Conservation (phyloP, 2,113 vertebrate genomes). For the Pimephales promelas region DNA sequence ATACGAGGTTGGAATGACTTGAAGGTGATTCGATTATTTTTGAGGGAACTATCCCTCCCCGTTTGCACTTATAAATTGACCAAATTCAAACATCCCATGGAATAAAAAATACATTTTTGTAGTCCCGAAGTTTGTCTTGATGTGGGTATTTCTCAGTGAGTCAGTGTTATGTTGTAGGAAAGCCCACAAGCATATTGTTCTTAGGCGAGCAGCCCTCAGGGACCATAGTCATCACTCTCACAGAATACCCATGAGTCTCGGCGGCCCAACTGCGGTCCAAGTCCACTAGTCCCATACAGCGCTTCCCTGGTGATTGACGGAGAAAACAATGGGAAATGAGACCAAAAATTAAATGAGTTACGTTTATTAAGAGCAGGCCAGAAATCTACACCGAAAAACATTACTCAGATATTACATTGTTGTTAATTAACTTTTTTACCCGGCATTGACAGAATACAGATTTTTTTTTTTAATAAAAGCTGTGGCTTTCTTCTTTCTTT, state of each 20-base stretch:
- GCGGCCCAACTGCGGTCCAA: constrained; percentile 90
- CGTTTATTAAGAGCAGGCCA: neutral
- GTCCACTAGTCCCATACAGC: constrained; percentile 96
- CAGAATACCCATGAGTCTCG: constrained; percentile 83
- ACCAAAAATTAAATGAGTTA: neutral
- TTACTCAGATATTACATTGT: neutral
- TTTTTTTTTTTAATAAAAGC: too few species aligned
- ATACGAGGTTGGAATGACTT: neutral
- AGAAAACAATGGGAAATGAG: neutral
- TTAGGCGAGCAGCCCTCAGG: constrained; percentile 95
- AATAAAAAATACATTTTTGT: neutral
- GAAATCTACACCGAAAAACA: neutral
- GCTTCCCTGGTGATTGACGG: constrained; percentile 80
- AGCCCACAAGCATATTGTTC: constrained; percentile 93
- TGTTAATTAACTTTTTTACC: too few species aligned
- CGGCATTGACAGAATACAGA: too few species aligned
- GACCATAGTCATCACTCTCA: constrained; percentile 91
- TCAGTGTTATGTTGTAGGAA: constrained; percentile 54
- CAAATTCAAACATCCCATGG: neutral
- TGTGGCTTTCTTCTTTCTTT: too few species aligned
- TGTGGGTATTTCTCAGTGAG: neutral
- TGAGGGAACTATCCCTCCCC: neutral
- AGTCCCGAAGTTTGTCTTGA: neutral
- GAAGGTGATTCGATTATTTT: too few species aligned
- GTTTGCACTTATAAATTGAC: neutral